Evolutionary conservation across 2,888 invertebrate genomes (phyloP).

Genomic region (Lasioglossum calceatum): DNA sequence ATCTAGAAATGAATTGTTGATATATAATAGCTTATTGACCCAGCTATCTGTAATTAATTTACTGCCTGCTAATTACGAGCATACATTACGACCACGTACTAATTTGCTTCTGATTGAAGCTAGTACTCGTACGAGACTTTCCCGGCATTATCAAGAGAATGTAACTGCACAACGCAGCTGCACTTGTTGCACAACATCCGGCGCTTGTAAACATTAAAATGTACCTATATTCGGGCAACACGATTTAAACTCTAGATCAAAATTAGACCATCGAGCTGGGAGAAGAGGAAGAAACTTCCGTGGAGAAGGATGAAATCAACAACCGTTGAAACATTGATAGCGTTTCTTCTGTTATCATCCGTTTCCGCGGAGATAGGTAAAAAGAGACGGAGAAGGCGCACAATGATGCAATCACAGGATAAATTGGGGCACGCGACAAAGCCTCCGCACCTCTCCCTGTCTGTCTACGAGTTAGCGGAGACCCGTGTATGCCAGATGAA

Average conservation of each 20-base stretch:
- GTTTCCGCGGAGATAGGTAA: neutral
- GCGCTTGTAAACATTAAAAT: neutral
- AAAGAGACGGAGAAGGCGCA: conserved; percentile 10
- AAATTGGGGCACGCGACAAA: conserved; percentile 47
- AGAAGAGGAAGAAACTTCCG: neutral
- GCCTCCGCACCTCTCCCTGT: neutral
- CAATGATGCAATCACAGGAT: conserved; percentile 55
- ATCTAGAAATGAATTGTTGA: neutral
- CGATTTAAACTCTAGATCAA: neutral
- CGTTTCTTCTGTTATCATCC: neutral
- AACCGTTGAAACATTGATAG: conserved; percentile 23
- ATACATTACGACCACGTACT: neutral
- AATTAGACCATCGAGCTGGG: neutral
- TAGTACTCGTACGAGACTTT: neutral
- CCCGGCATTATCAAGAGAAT: conserved; percentile 1
- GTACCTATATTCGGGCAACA: neutral
- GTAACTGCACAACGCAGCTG: neutral
- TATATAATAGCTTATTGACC: neutral
- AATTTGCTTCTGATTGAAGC: neutral
- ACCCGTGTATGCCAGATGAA: conserved; percentile 19
- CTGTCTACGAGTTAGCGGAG: conserved; percentile 34
- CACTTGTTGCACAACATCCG: conserved; percentile 3
- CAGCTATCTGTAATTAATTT: neutral
- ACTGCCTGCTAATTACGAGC: neutral
- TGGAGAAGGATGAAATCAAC: neutral